phyloP scores from a whole-genome alignment of 2,113 vertebrate genomes.

The Malurus elegans region DNA sequence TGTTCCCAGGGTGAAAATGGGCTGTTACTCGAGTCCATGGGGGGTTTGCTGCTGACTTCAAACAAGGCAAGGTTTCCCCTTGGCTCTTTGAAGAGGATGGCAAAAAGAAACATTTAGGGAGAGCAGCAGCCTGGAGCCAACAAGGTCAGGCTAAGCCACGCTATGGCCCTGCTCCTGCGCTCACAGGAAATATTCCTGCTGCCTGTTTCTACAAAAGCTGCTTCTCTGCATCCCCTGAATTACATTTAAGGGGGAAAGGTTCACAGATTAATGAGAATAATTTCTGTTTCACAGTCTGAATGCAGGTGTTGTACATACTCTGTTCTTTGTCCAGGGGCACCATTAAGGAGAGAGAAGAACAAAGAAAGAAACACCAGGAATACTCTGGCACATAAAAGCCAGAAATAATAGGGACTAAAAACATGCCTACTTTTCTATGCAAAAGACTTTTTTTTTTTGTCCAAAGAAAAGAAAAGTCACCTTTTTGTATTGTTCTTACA shows the following conservation, averaged over 20 bases:
- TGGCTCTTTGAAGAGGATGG: not conserved
- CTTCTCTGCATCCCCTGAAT: not conserved
- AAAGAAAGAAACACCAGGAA: not conserved
- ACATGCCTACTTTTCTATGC: not conserved
- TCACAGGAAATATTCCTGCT: not conserved
- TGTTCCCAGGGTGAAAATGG: not conserved
- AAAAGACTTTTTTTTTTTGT: not conserved
- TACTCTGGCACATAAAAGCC: not conserved
- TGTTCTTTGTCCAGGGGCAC: not conserved
- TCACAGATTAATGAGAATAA: slow-evolving; percentile 9
- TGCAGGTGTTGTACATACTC: not conserved
- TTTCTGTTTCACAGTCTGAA: not conserved
- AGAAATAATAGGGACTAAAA: not conserved
- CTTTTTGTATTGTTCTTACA: not conserved
- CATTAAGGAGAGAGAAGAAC: not conserved
- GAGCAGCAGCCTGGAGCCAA: not conserved
- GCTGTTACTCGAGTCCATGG: not conserved
- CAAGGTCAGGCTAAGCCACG: not conserved
- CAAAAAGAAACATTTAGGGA: not conserved
- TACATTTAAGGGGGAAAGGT: not conserved
- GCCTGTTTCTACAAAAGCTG: not conserved
- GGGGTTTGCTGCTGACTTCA: slow-evolving; percentile 26
- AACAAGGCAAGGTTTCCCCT: not conserved
- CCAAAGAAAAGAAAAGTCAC: not conserved
- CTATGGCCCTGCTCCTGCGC: not conserved